Conservation (phyloP, 2,113 vertebrate species). For the Limnothrissa miodon region DNA sequence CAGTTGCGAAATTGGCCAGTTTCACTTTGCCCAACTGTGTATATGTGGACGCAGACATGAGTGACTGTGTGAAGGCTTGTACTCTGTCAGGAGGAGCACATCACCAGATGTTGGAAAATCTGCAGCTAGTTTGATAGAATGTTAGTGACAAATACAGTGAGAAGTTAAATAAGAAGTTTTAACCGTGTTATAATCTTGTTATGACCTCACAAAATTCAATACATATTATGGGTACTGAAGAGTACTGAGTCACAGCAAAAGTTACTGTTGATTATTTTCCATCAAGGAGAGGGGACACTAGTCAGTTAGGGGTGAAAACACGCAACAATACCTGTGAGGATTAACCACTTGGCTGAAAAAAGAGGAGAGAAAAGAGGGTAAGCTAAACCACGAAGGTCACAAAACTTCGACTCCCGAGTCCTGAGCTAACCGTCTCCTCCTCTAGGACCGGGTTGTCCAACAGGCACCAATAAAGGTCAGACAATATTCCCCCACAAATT, state of each 20-base stretch:
- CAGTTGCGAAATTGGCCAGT: no score
- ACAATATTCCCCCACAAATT: no score
- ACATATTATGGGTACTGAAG: background rate
- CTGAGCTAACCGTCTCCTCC: no score
- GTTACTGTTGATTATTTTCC: slow-evolving; percentile 4
- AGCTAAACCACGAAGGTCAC: background rate
- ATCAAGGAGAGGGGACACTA: background rate
- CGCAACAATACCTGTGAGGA: background rate
- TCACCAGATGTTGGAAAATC: background rate
- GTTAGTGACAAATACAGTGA: background rate
- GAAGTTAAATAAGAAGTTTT: background rate
- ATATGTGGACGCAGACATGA: no score
- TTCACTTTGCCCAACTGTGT: no score
- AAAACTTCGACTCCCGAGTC: background rate
- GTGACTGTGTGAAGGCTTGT: no score
- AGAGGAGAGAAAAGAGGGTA: background rate
- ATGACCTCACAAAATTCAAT: background rate
- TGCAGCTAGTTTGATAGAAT: background rate
- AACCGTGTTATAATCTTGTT: background rate
- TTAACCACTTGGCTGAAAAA: background rate
- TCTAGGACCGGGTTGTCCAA: no score
- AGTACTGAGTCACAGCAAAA: background rate
- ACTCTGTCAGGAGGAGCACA: background rate
- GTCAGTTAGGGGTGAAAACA: background rate
- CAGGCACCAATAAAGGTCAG: no score